These are phyloP conservation scores for Zaprionus lineosus DNA, from an alignment of 2,888 invertebrate species.

Conservation along the genomic window DNA sequence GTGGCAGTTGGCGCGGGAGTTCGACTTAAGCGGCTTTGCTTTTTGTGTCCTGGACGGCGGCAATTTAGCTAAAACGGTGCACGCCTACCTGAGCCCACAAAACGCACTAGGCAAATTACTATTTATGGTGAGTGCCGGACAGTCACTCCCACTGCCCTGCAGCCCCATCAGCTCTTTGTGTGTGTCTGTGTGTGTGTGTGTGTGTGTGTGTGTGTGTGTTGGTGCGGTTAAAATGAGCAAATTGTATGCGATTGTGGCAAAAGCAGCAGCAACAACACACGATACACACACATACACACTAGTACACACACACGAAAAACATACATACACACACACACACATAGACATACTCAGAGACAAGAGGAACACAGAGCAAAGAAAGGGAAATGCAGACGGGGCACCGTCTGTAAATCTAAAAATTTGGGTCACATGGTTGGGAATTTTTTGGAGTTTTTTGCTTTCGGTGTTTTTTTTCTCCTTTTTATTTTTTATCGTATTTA, in stretches of 20 bases:
- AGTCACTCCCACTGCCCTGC: neutral
- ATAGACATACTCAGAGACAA: slow-evolving; percentile 6
- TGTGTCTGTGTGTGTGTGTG: slow-evolving; percentile 31
- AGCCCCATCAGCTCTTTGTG: slow-evolving; percentile 19
- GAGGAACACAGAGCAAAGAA: slow-evolving; percentile 10
- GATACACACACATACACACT: no score
- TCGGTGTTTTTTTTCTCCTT: slow-evolving; percentile 2
- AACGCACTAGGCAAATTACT: slow-evolving; percentile 76
- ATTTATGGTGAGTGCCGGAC: slow-evolving; percentile 69
- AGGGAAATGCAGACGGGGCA: slow-evolving; percentile 13
- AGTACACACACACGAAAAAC: no score
- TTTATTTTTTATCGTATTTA: slow-evolving; percentile 14
- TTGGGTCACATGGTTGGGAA: slow-evolving; percentile 66
- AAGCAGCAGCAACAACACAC: neutral
- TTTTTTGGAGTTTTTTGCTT: slow-evolving; percentile 25
- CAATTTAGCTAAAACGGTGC: slow-evolving; percentile 75
- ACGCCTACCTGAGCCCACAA: slow-evolving; percentile 72
- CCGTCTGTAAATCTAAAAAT: slow-evolving; percentile 49
- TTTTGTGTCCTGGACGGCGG: slow-evolving; percentile 63
- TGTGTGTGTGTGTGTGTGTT: slow-evolving; percentile 29
- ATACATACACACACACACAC: no score
- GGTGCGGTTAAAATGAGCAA: slow-evolving; percentile 73
- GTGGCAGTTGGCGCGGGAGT: no score
- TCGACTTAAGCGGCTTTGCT: slow-evolving; percentile 74
- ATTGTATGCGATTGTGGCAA: slow-evolving; percentile 75